A percentile compares a stretch with the other conserved stretches of the same genome.
Conservation (phyloP, 2,113 vertebrate genomes). For the Ageneiosus marmoratus region DNA sequence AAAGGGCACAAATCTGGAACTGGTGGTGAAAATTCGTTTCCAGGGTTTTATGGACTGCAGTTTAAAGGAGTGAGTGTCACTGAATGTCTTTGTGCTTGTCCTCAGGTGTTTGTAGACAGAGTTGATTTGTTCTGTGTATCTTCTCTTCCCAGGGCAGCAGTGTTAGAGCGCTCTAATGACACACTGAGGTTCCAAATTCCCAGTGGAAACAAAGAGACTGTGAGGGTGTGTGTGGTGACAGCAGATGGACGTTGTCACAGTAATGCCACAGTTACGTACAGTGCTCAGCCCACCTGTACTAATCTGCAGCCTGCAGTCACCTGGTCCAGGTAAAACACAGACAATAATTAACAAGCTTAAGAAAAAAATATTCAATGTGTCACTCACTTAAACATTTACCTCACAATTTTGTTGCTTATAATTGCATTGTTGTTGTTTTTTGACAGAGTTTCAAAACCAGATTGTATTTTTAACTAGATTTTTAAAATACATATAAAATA, state of each 20-base stretch:
- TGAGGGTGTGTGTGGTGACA: slow-evolving; percentile 74
- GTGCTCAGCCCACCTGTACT: slow-evolving; percentile 72
- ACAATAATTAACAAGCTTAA: not conserved
- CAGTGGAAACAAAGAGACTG: slow-evolving; percentile 74
- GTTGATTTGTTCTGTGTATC: slow-evolving; percentile 22
- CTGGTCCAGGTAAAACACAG: slow-evolving; percentile 76
- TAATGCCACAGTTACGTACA: slow-evolving; percentile 67
- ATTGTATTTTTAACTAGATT: not conserved
- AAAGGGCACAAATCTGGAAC: slow-evolving; percentile 79
- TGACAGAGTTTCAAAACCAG: not conserved
- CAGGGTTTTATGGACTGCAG: slow-evolving; percentile 75
- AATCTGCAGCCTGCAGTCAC: slow-evolving; percentile 68
- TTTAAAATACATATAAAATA: not conserved
- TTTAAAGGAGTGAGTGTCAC: slow-evolving; percentile 60
- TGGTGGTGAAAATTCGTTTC: slow-evolving; percentile 75
- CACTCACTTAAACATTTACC: not conserved
- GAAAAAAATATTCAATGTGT: not conserved
- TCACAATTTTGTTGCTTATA: not conserved
- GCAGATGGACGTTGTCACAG: slow-evolving; percentile 64
- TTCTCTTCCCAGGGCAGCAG: slow-evolving; percentile 65
- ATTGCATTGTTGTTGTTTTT: not conserved
- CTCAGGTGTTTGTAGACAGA: not conserved
- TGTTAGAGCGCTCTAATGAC: slow-evolving; percentile 65
- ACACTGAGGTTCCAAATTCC: slow-evolving; percentile 79
- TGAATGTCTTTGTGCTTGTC: not conserved